Percentiles rank a stretch among this genome's conserved stretches.
phyloP scores from a whole-genome alignment of 1,140 invertebrate species.

The Cydia strobilella region DNA sequence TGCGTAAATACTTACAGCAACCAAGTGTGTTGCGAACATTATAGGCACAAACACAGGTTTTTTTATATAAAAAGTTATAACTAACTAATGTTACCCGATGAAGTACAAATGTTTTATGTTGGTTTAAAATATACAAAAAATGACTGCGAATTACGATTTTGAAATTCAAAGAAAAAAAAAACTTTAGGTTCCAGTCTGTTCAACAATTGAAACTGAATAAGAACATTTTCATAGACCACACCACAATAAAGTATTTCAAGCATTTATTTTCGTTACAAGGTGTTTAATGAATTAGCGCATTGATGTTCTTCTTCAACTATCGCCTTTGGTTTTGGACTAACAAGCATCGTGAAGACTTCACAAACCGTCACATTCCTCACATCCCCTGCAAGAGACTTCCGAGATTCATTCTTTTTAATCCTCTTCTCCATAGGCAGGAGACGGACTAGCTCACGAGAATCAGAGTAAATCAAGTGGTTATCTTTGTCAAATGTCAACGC shows the following conservation, averaged over 20 bases:
- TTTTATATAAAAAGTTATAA: too few species aligned
- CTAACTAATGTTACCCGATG: too few species aligned
- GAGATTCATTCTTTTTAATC: neutral
- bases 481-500: slow-evolving; percentile 24
- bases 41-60: too few species aligned
- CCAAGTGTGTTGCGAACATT: too few species aligned
- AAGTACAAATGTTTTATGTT: too few species aligned
- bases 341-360: slow-evolving; percentile 16
- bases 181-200: too few species aligned
- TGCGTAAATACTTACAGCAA: too few species aligned
- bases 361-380: slow-evolving; percentile 13
- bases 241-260: neutral
- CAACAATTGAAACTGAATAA: too few species aligned
- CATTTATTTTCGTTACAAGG: neutral
- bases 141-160: too few species aligned
- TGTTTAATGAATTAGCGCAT: neutral
- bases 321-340: slow-evolving; percentile 6
- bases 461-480: slow-evolving; percentile 20
- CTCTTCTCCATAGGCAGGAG: slow-evolving; percentile 7
- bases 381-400: neutral
- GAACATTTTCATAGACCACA: neutral
- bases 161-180: too few species aligned
- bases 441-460: slow-evolving; percentile 6
- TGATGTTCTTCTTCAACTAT: slow-evolving; percentile 3
- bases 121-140: too few species aligned